Evolutionary conservation across 2,888 invertebrate species (phyloP).

Genomic region (Allolobophora icterica): DNA sequence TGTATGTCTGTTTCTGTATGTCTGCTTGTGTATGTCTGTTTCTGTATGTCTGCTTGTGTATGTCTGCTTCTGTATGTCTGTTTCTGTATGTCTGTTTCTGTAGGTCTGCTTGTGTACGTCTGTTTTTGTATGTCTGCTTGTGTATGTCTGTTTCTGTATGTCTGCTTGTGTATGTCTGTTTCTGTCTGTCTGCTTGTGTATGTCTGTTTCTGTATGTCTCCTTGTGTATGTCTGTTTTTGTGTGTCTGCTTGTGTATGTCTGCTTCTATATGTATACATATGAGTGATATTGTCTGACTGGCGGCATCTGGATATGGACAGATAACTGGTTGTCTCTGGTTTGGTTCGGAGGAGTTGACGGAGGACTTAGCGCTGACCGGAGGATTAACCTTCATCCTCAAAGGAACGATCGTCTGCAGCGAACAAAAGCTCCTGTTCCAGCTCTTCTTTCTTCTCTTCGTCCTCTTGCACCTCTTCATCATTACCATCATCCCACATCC

Average conservation of each 20-base stretch:
- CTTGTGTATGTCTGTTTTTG: not conserved
- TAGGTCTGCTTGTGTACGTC: not conserved
- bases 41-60: not conserved
- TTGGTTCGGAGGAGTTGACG: not conserved
- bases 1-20: not conserved
- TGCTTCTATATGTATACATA: not conserved
- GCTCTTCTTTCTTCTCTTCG: not conserved
- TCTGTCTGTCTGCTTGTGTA: not conserved
- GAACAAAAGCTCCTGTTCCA: not conserved
- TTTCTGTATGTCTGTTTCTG: not conserved
- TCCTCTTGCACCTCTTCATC: not conserved
- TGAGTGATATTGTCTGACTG: no score
- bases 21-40: not conserved
- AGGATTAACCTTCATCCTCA: not conserved
- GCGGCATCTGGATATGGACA: no score
- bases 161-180: no score
- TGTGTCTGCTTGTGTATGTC: not conserved
- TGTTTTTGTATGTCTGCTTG: not conserved
- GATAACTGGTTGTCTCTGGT: not conserved
- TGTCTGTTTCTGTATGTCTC: not conserved
- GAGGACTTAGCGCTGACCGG: not conserved
- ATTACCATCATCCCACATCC: not conserved
- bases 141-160: no score
- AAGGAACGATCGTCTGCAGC: not conserved
- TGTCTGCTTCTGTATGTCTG: not conserved